Conservation (phyloP, 1,140 invertebrate species). For the Lordiphosa mommai region DNA sequence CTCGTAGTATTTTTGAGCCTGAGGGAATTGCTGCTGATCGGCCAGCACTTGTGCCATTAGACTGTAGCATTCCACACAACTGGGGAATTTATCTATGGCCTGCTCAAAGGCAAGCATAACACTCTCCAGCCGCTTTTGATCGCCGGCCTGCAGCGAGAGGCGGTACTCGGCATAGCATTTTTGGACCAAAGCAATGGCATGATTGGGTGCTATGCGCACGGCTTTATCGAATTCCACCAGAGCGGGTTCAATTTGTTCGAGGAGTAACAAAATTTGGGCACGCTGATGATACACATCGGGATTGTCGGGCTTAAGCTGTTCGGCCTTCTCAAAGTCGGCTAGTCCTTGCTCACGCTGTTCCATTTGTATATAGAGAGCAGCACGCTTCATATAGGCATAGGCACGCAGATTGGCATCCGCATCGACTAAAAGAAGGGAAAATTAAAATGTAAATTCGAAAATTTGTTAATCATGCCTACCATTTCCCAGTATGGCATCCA, state of each 20-base stretch:
- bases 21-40: slow-evolving; percentile 89
- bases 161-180: slow-evolving; percentile 93
- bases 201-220: slow-evolving; percentile 89
- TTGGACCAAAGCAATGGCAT: slow-evolving; percentile 91
- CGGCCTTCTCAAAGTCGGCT: slow-evolving; percentile 88
- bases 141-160: slow-evolving; percentile 82
- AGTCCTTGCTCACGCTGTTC: slow-evolving; percentile 87
- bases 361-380: slow-evolving; percentile 89
- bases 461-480: too few species aligned
- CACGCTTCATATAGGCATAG: slow-evolving; percentile 95
- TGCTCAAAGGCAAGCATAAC: slow-evolving; percentile 87
- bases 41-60: slow-evolving; percentile 91
- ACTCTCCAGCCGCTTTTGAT: slow-evolving; percentile 82
- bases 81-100: slow-evolving; percentile 89
- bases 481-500: slow-evolving; percentile 84
- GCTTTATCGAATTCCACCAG: slow-evolving; percentile 91
- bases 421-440: slow-evolving; percentile 67
- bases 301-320: slow-evolving; percentile 88
- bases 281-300: slow-evolving; percentile 91
- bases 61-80: slow-evolving; percentile 91
- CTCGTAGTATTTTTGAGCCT: slow-evolving; percentile 90
- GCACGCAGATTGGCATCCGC: slow-evolving; percentile 84
- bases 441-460: background rate
- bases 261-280: slow-evolving; percentile 89
- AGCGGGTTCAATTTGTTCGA: slow-evolving; percentile 90